These are phyloP conservation scores for Sminthurinus signatus DNA, from an alignment of 1,140 invertebrate species.

Conservation along the genomic window DNA sequence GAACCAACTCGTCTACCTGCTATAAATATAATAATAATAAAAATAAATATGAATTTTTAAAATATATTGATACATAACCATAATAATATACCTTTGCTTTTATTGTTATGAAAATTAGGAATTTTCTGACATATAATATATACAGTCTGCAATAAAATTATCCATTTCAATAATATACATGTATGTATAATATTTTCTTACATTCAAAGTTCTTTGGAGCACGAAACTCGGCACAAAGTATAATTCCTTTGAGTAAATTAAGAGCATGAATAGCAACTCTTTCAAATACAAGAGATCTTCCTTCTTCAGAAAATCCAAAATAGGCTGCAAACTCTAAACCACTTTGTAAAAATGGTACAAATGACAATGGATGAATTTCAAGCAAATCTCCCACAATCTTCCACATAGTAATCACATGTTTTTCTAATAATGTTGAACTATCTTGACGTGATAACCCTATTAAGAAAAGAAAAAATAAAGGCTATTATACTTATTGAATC, in stretches of 20 bases:
- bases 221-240: conserved; percentile 68
- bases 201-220: conserved; percentile 54
- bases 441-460: conserved; percentile 32
- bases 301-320: conserved; percentile 77
- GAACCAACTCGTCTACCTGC: conserved; percentile 20
- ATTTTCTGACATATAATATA: too few species aligned
- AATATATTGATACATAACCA: too few species aligned
- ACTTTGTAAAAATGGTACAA: conserved; percentile 66
- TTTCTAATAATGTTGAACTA: conserved; percentile 57
- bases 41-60: not conserved
- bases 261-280: conserved; percentile 80
- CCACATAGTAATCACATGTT: conserved; percentile 60
- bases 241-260: conserved; percentile 77
- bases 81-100: too few species aligned
- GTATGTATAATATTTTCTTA: too few species aligned
- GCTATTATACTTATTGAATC: not conserved
- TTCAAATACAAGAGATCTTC: conserved; percentile 68
- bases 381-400: conserved; percentile 70
- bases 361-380: conserved; percentile 69
- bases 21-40: too few species aligned
- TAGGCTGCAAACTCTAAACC: conserved; percentile 73
- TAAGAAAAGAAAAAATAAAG: conserved; percentile 8
- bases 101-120: too few species aligned
- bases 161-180: too few species aligned
- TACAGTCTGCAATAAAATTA: too few species aligned